Conservation (phyloP, 2,113 vertebrate species). For the Dendrocopos noguchii region DNA sequence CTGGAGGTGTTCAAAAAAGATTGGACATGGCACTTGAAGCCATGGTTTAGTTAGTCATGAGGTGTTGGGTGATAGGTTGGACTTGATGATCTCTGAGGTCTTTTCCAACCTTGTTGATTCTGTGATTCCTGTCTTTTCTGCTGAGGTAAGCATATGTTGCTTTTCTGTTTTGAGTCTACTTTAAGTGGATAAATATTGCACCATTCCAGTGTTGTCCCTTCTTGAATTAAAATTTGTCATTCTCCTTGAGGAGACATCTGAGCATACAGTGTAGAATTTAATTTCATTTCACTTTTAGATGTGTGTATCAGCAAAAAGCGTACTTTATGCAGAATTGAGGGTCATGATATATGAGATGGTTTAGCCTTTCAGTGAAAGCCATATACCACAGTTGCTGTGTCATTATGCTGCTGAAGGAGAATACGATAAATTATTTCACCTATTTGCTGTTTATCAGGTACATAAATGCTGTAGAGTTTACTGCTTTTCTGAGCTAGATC, state of each 20-base stretch:
- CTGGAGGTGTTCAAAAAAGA: no score
- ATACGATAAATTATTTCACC: conserved; percentile 4
- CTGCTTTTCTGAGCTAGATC: background rate
- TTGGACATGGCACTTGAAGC: no score
- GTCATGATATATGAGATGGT: background rate
- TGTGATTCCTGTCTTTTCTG: background rate
- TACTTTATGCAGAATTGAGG: background rate
- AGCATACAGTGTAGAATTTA: background rate
- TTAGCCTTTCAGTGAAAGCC: conserved; percentile 18
- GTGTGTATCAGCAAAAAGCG: conserved; percentile 34
- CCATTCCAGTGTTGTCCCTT: background rate
- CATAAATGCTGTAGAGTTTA: background rate
- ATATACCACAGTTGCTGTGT: background rate
- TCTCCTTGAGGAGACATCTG: background rate
- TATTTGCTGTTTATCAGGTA: background rate
- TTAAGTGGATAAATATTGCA: background rate
- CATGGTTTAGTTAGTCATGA: no score
- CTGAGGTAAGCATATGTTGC: background rate
- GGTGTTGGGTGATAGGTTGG: no score
- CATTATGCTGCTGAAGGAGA: background rate
- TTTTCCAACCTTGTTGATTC: no score
- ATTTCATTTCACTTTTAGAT: conserved; percentile 12
- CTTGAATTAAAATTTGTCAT: conserved; percentile 1
- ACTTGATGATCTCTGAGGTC: no score
- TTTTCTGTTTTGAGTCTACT: background rate